Conservation (phyloP, 2,113 vertebrate genomes). For the Sminthopsis crassicaudata region DNA sequence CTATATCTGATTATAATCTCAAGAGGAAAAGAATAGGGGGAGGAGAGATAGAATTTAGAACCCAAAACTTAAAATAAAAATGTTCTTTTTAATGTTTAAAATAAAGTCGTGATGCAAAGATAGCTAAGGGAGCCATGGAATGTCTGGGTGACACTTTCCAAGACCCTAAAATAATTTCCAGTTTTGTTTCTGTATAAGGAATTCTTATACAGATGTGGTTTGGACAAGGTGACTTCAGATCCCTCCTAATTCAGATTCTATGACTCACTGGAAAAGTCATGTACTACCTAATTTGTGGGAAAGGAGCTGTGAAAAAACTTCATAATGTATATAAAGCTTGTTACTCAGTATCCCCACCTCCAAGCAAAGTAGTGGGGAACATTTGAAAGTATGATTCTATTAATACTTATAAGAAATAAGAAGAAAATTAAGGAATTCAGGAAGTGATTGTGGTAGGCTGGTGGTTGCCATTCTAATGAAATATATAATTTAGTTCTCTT, state of each 20-base stretch:
- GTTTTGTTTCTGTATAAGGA: not conserved
- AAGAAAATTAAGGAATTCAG: constrained; percentile 28
- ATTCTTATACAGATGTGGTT: not conserved
- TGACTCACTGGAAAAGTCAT: not conserved
- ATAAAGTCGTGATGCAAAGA: not conserved
- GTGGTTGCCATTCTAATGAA: constrained; percentile 15
- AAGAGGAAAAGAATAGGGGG: no score
- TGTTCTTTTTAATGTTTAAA: no score
- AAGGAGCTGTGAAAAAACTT: not conserved
- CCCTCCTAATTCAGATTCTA: not conserved
- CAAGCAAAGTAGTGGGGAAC: constrained; percentile 15
- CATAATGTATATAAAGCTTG: not conserved
- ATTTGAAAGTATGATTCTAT: constrained; percentile 37
- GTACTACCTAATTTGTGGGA: not conserved
- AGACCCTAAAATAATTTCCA: not conserved
- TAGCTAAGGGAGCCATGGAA: not conserved
- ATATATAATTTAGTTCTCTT: not conserved
- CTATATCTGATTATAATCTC: no score
- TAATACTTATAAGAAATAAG: constrained; percentile 29
- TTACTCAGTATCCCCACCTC: not conserved
- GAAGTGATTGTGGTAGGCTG: not conserved
- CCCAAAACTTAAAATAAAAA: no score
- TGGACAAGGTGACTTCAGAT: not conserved
- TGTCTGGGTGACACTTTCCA: not conserved
- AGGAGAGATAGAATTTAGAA: no score